Conservation (phyloP, 2,113 vertebrate genomes). For the Chlamydotis undulata region DNA sequence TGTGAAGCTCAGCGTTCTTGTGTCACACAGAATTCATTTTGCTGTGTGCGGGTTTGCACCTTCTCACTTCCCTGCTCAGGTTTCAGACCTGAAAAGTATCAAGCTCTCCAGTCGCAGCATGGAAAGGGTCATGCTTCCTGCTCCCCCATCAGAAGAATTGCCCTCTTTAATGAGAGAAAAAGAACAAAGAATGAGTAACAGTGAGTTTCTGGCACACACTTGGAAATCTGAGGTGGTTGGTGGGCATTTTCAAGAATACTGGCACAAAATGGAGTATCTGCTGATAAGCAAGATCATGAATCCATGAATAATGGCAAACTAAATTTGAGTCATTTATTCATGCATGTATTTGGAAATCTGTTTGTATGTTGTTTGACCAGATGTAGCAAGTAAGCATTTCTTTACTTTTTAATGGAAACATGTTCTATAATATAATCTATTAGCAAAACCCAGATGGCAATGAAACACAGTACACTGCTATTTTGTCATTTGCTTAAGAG, state of each 20-base stretch:
- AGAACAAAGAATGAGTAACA: background rate
- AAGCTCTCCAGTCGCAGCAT: background rate
- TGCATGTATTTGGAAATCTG: background rate
- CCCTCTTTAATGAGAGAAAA: background rate
- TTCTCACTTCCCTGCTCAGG: conserved; percentile 16
- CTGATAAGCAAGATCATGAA: background rate
- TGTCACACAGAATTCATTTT: conserved; percentile 26
- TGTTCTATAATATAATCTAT: conserved; percentile 14
- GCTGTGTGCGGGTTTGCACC: background rate
- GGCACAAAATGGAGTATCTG: background rate
- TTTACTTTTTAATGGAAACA: conserved; percentile 30
- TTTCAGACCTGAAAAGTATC: conserved; percentile 38
- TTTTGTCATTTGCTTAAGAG: background rate
- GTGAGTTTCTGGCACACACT: background rate
- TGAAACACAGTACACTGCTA: background rate
- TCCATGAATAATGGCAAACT: background rate
- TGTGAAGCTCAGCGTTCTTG: background rate
- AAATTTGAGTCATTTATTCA: background rate
- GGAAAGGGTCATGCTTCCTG: conserved; percentile 28
- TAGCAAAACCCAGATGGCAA: conserved; percentile 43
- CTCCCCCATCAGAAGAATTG: background rate
- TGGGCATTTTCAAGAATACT: background rate
- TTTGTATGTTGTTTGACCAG: background rate
- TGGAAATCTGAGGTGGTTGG: background rate
- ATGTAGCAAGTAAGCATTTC: conserved; percentile 30